A percentile compares a stretch with the other conserved stretches of the same genome.
These are phyloP conservation scores for Leiothrix lutea DNA, from an alignment of 2,113 vertebrate species.

Conservation along the genomic window DNA sequence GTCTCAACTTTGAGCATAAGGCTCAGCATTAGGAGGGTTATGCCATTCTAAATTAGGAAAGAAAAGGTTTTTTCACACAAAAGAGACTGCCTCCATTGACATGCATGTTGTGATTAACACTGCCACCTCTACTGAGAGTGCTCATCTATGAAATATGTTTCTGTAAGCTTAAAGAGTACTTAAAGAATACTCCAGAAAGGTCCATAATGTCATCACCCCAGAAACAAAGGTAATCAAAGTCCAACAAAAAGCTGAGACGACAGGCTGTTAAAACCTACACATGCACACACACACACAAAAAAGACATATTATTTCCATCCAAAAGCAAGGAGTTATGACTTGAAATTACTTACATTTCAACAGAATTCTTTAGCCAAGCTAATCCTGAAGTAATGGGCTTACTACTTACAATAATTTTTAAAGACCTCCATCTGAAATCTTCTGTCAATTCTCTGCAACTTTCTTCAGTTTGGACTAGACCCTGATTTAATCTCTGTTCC, in stretches of 20 bases:
- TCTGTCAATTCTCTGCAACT: background rate
- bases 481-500: background rate
- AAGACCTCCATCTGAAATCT: background rate
- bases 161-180: background rate
- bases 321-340: background rate
- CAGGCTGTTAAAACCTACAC: background rate
- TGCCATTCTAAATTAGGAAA: background rate
- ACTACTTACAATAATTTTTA: background rate
- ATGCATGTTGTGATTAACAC: background rate
- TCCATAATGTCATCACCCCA: background rate
- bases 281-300: background rate
- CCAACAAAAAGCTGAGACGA: background rate
- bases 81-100: rapidly evolving
- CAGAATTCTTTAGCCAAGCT: background rate
- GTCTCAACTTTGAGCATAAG: background rate
- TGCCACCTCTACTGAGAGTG: background rate
- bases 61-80: background rate
- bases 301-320: background rate
- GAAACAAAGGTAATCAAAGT: background rate
- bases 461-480: background rate
- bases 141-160: background rate
- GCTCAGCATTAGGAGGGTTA: background rate
- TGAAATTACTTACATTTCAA: background rate
- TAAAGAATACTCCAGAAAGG: background rate
- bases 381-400: background rate